phyloP scores from a whole-genome alignment of 2,888 invertebrate species.

The Colostygia pectinataria region DNA sequence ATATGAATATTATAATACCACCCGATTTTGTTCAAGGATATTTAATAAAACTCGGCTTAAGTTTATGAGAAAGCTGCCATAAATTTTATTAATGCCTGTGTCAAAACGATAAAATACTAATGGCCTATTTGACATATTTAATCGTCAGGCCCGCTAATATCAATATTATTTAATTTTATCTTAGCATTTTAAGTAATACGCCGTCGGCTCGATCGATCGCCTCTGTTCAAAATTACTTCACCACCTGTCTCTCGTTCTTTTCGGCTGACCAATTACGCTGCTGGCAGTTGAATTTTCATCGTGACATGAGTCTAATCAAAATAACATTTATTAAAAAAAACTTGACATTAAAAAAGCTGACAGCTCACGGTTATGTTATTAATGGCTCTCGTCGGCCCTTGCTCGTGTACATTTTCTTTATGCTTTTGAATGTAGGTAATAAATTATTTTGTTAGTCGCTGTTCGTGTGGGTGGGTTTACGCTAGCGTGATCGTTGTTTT shows the following conservation, averaged over 20 bases:
- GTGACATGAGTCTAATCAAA: constrained; percentile 85
- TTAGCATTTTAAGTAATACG: constrained; percentile 32
- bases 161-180: constrained; percentile 25
- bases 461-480: constrained; percentile 57
- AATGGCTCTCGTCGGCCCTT: constrained; percentile 64
- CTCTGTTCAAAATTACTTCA: constrained; percentile 49
- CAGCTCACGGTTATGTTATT: constrained; percentile 81
- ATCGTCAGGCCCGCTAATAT: constrained; percentile 33
- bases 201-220: constrained; percentile 25
- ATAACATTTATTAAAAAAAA: constrained; percentile 81
- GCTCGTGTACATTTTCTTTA: constrained; percentile 53
- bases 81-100: constrained; percentile 31
- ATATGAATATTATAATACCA: constrained; percentile 19
- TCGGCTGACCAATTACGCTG: constrained; percentile 81
- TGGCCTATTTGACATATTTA: constrained; percentile 36
- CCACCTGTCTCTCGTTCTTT: constrained; percentile 62
- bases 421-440: constrained; percentile 62
- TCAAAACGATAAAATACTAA: constrained; percentile 36
- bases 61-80: constrained; percentile 30
- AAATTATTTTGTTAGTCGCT: constrained; percentile 67
- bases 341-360: constrained; percentile 78
- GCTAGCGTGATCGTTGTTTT: constrained; percentile 68
- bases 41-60: constrained; percentile 30
- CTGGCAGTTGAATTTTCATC: constrained; percentile 83
- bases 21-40: constrained; percentile 28